Base-by-base conservation (phyloP, 2,113 vertebrate genomes). In the Oryctolagus cuniculus region DNA sequence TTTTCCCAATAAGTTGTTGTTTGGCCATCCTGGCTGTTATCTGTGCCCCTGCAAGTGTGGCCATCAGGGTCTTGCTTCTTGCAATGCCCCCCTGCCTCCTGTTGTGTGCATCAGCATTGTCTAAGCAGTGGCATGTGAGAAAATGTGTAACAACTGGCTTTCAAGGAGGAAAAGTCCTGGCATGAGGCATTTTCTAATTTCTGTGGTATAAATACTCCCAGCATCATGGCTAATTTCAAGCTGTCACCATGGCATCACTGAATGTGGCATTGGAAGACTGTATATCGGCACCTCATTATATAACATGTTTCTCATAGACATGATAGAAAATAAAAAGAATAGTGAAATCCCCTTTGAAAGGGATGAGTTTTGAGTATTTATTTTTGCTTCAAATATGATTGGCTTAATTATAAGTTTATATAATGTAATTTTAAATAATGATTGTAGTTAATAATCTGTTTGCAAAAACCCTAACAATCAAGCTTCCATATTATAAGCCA, bases 381-480 rank as follows among this genome's bases (percentile, higher is more conserved):
- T 88, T 73, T 64, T 81, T 51, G 38, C 34, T 84, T 89, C 83
- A 72, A 95, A 67, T 84, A 53, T 64, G 93, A 87, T 44, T 84
- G 82, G 78, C 73, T 91, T 77, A 63, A 70, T 64, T 96, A 29
- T 69, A 94, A 93, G 73, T 87, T 38, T 73, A 85, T 78, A 49
- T 74, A 75, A 78, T 90, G 64, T 82, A 25, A 84, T 55, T 89
- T 85, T 83, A 79, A 77, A 36, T 85, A 22, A n/a, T 81, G 84
- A 22, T 69, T 78, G 6, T 61, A 69, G 27, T 85, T 90, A 55
- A 83, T 31, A 75, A 81, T 83, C n/a, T 79, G 6, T 34, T 95
- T 44, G 12, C 44, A 96, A 91, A 94, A 77, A 51, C 67, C 55
- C 81, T 94, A 73, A 87, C 88, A 84, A 58, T 74, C 73, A 75